Conservation (phyloP, 53 echinoderm and acorn worm species). For the Mesocentrotus franciscanus region DNA sequence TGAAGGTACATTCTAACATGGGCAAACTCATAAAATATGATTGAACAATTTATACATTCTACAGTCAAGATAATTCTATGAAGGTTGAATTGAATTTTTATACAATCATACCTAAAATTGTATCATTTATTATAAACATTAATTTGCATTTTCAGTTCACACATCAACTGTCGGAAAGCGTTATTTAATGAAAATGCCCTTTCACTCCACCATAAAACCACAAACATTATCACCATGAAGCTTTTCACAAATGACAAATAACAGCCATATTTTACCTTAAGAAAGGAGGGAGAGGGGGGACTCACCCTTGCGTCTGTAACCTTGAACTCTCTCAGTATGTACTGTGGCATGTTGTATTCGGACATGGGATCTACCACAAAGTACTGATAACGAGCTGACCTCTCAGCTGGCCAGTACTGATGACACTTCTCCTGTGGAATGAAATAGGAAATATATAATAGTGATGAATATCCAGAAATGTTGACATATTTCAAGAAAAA, state of each 20-base stretch:
- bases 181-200: no score
- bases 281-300: neutral
- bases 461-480: neutral
- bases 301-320: constrained; percentile 98
- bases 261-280: neutral
- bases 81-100: neutral
- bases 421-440: constrained; percentile 86
- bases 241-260: neutral
- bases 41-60: no score
- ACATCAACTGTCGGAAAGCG: no score
- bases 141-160: no score
- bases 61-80: no score
- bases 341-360: constrained; percentile 99
- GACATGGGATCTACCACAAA: constrained; percentile 99
- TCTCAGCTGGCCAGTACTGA: constrained; percentile 97
- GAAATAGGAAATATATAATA: neutral
- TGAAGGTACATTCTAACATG: no score
- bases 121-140: no score
- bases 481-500: no score
- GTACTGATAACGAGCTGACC: constrained; percentile 98
- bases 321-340: constrained; percentile 96
- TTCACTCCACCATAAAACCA: no score
- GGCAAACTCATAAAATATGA: no score
- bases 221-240: no score
- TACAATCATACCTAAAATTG: no score